Conservation (phyloP, 2,888 invertebrate species). For the Caenorhabditis panamensis region DNA sequence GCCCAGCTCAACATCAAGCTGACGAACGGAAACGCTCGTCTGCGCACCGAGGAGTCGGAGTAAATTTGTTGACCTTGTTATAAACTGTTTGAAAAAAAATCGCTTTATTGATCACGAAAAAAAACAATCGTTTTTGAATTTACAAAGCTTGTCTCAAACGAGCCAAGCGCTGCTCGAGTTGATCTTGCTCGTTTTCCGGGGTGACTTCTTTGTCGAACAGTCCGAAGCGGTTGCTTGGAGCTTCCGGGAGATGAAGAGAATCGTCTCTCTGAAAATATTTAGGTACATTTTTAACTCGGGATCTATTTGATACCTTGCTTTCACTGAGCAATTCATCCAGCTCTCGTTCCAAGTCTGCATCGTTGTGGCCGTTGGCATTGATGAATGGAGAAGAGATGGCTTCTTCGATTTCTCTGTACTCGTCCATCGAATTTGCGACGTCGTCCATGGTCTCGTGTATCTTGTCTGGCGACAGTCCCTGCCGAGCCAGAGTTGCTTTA, state of each 20-base stretch:
- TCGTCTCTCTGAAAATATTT: slow-evolving; percentile 58
- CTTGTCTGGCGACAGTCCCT: slow-evolving; percentile 77
- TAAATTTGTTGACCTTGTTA: slow-evolving; percentile 84
- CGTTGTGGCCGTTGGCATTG: slow-evolving; percentile 11
- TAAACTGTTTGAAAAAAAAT: slow-evolving; percentile 78
- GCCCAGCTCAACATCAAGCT: slow-evolving; percentile 91
- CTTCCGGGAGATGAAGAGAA: slow-evolving; percentile 58
- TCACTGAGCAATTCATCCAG: slow-evolving; percentile 60
- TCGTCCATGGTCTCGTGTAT: slow-evolving; percentile 80
- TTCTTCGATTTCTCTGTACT: slow-evolving; percentile 77
- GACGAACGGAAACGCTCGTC: slow-evolving; percentile 95
- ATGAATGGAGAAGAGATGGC: slow-evolving; percentile 64
- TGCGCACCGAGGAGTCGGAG: slow-evolving; percentile 98
- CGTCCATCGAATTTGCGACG: slow-evolving; percentile 74
- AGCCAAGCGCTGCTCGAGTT: slow-evolving; percentile 51
- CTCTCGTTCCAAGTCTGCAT: slow-evolving; percentile 65
- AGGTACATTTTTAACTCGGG: too few species aligned
- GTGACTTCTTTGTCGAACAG: slow-evolving; percentile 50
- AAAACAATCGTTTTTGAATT: not conserved
- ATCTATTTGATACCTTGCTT: slow-evolving; percentile 59
- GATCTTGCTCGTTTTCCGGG: slow-evolving; percentile 37
- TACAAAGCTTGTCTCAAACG: slow-evolving; percentile 51
- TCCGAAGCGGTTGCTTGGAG: slow-evolving; percentile 54
- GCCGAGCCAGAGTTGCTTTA: slow-evolving; percentile 74
- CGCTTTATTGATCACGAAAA: slow-evolving; percentile 24